phyloP scores from a whole-genome alignment of 2,113 vertebrate species.

The Nematolebias whitei region DNA sequence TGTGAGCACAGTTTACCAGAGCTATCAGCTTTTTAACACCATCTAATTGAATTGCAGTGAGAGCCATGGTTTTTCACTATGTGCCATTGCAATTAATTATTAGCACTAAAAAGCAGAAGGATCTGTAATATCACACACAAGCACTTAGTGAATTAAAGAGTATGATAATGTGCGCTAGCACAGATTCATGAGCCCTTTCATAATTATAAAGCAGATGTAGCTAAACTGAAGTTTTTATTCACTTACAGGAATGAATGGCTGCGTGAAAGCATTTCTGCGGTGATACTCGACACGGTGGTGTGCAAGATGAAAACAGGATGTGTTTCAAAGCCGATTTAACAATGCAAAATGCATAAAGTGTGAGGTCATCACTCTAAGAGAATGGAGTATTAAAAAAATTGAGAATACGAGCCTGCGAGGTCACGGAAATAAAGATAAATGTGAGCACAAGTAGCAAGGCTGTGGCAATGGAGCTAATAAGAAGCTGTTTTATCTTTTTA shows the following conservation, averaged over 20 bases:
- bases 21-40: conserved; percentile 80
- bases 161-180: conserved; percentile 76
- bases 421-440: conserved; percentile 87
- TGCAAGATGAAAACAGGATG: conserved; percentile 75
- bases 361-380: conserved; percentile 81
- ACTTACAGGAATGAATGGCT: conserved; percentile 70
- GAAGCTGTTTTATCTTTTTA: conserved; percentile 90
- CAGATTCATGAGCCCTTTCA: conserved; percentile 75
- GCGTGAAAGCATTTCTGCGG: conserved; percentile 69
- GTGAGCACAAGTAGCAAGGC: conserved; percentile 82
- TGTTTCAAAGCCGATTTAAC: conserved; percentile 78
- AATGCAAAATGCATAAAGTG: conserved; percentile 78
- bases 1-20: conserved; percentile 77
- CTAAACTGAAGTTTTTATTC: conserved; percentile 78
- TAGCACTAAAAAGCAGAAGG: conserved; percentile 77
- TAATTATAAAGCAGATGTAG: conserved; percentile 75
- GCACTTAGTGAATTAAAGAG: conserved; percentile 80
- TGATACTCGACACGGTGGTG: conserved; percentile 68
- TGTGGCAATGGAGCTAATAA: conserved; percentile 87
- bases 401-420: conserved; percentile 73
- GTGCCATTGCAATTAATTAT: conserved; percentile 83
- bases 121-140: conserved; percentile 77
- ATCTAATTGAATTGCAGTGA: conserved; percentile 81
- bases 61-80: conserved; percentile 77
- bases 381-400: conserved; percentile 58